Percentiles rank a stretch among this genome's conserved stretches.
Evolutionary conservation across 2,888 invertebrate genomes (phyloP).

Genomic region (Nymphalis urticae): DNA sequence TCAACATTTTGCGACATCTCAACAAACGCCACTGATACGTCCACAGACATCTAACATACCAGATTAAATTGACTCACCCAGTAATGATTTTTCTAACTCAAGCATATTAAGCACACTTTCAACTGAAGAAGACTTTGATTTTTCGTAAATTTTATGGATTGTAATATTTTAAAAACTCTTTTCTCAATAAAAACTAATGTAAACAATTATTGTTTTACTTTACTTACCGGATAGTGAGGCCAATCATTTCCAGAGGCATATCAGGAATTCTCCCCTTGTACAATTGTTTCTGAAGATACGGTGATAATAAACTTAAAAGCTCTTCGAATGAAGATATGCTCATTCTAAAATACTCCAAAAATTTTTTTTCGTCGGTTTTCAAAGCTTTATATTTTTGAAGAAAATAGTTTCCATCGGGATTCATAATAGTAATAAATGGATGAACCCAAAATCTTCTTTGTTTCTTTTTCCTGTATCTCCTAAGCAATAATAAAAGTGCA

Average conservation of each 20-base stretch:
- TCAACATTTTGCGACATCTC: constrained; percentile 1
- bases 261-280: constrained; percentile 45
- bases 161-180: too few species aligned
- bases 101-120: background rate
- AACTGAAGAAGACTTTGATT: constrained; percentile 7
- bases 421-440: too few species aligned
- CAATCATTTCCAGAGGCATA: constrained; percentile 47
- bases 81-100: constrained; percentile 13
- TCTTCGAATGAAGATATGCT: constrained; percentile 42
- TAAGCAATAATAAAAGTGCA: too few species aligned
- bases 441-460: too few species aligned
- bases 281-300: constrained; percentile 43
- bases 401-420: too few species aligned
- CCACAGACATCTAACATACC: constrained; percentile 41
- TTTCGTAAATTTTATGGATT: background rate
- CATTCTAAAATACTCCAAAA: constrained; percentile 44
- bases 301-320: constrained; percentile 42
- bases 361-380: constrained; percentile 37
- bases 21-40: constrained; percentile 43
- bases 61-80: constrained; percentile 45
- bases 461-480: too few species aligned
- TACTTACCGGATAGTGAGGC: constrained; percentile 29
- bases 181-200: background rate
- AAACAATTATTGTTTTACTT: constrained; percentile 37
- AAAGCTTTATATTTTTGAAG: constrained; percentile 12